Percentiles rank a stretch among this genome's conserved stretches.
Evolutionary conservation across 2,888 invertebrate species (phyloP).

Genomic region (Ochropacha duplaris): DNA sequence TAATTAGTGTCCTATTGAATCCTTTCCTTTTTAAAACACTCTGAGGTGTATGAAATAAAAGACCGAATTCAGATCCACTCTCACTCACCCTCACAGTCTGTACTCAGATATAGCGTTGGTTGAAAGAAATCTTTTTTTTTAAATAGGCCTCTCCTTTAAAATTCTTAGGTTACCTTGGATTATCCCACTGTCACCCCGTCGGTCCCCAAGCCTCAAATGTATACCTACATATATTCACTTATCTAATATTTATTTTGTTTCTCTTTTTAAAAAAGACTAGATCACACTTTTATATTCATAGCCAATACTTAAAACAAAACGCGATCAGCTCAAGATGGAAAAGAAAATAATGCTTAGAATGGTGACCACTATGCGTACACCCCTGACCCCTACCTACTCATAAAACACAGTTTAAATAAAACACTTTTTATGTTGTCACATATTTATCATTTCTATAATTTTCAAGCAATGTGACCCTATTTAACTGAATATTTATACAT

Average conservation of each 20-base stretch:
- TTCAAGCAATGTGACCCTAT: too few relatives aligned
- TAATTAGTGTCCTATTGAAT: conserved; percentile 36
- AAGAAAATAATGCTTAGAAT: too few relatives aligned
- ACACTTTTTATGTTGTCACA: too few relatives aligned
- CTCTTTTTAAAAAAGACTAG: too few relatives aligned
- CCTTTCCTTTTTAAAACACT: conserved; percentile 34
- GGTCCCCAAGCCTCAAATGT: not conserved
- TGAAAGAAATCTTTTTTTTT: conserved; percentile 23
- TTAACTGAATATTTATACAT: too few relatives aligned
- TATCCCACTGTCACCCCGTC: not conserved
- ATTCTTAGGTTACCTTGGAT: not conserved
- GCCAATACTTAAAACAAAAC: too few relatives aligned
- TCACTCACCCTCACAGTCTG: not conserved
- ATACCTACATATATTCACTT: not conserved
- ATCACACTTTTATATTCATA: too few relatives aligned
- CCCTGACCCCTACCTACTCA: too few relatives aligned
- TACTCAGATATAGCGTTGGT: conserved; percentile 33
- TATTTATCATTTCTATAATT: too few relatives aligned
- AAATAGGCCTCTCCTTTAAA: conserved; percentile 6
- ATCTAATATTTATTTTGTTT: not conserved
- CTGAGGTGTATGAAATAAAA: conserved; percentile 29
- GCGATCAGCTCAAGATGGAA: too few relatives aligned
- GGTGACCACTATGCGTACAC: too few relatives aligned
- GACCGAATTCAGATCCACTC: conserved; percentile 30
- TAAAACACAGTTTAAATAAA: too few relatives aligned